These are phyloP conservation scores for Passerina amoena DNA, from an alignment of 2,113 vertebrate genomes.

Conservation along the genomic window DNA sequence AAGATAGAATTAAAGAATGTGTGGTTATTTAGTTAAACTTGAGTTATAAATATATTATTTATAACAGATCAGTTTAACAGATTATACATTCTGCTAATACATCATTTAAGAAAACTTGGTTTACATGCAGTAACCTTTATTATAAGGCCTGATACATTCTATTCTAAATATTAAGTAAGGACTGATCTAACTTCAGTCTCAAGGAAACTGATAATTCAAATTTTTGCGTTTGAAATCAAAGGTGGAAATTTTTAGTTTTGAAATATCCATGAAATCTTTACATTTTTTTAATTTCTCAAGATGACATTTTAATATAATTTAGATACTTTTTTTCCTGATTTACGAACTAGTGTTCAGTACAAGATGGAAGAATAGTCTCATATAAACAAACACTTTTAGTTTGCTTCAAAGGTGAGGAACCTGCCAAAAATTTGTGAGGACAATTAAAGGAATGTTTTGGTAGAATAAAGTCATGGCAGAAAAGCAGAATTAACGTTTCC, in stretches of 20 bases:
- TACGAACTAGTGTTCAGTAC: neutral
- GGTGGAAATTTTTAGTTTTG: neutral
- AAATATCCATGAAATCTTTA: neutral
- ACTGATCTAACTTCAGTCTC: neutral
- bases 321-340: neutral
- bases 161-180: neutral
- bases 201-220: neutral
- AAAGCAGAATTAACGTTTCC: neutral
- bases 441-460: neutral
- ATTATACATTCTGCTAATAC: neutral
- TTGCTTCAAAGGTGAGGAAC: neutral
- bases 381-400: neutral
- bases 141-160: neutral
- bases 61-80: neutral
- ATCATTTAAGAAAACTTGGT: neutral
- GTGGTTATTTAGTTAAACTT: neutral
- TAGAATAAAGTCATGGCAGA: neutral
- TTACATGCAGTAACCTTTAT: neutral
- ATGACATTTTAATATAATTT: neutral
- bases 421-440: neutral
- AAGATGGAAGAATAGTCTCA: neutral
- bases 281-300: neutral
- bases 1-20: slow-evolving; percentile 3
- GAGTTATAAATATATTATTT: neutral
- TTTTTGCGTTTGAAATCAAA: neutral